A percentile compares a stretch with the other conserved stretches of the same genome.
phyloP scores from a whole-genome alignment of 2,113 vertebrate species.

The Columba livia region DNA sequence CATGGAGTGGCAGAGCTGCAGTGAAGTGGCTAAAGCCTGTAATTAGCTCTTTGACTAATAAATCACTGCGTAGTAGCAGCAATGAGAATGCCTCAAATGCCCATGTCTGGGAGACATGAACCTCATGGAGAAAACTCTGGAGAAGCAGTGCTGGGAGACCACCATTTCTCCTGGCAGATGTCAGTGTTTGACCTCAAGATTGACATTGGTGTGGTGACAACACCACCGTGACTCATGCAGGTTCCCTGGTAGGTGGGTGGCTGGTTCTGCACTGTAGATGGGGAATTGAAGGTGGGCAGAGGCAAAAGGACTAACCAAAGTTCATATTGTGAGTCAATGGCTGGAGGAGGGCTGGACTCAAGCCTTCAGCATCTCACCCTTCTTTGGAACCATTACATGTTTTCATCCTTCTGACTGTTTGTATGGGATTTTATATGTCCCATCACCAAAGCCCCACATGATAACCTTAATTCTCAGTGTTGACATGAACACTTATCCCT shows the following conservation, averaged over 20 bases:
- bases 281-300: neutral
- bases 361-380: neutral
- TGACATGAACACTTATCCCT: neutral
- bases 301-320: neutral
- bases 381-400: neutral
- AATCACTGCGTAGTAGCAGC: neutral
- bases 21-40: conserved; percentile 22
- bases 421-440: neutral
- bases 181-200: neutral
- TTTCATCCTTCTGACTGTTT: neutral
- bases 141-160: neutral
- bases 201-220: accelerated
- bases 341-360: neutral
- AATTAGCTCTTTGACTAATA: conserved; percentile 52
- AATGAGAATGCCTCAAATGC: neutral
- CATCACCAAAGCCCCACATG: neutral
- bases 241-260: accelerated
- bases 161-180: neutral
- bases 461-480: neutral
- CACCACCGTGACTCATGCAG: accelerated
- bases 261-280: neutral
- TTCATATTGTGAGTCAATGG: neutral
- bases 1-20: neutral
- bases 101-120: neutral
- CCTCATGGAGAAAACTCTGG: neutral